phyloP scores from a whole-genome alignment of 1,140 invertebrate genomes.

The Nasonia giraulti region DNA sequence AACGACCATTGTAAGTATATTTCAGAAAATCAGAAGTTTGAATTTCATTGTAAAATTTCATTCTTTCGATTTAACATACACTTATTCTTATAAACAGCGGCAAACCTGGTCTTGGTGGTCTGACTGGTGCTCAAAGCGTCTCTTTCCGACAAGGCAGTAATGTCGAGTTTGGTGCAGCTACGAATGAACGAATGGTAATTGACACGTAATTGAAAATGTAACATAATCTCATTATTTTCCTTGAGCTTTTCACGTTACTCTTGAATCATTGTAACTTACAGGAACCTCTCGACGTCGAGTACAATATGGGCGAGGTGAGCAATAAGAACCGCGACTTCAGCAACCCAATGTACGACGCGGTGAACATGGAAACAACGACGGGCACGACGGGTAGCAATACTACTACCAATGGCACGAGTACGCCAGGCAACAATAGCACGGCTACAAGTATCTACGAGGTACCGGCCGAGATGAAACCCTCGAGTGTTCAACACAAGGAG shows the following conservation, averaged over 20 bases:
- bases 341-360: constrained; percentile 96
- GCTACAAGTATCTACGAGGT: constrained; percentile 82
- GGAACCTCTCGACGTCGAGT: constrained; percentile 84
- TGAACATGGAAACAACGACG: constrained; percentile 76
- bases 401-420: constrained; percentile 76
- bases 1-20: constrained; percentile 86
- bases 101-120: constrained; percentile 83
- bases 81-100: constrained; percentile 76
- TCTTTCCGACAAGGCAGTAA: constrained; percentile 96
- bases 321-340: constrained; percentile 91
- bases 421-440: constrained; percentile 76
- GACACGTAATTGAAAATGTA: constrained; percentile 5
- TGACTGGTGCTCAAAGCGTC: constrained; percentile 92
- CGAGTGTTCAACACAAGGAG: constrained; percentile 84
- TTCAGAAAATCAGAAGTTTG: background rate
- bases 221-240: background rate
- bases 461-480: constrained; percentile 85
- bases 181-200: constrained; percentile 70
- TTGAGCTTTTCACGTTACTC: background rate
- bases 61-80: background rate
- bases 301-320: constrained; percentile 82
- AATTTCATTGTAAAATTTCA: background rate
- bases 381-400: background rate
- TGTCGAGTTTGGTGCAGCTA: constrained; percentile 88
- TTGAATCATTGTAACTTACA: constrained; percentile 58